Evolutionary conservation across 2,888 invertebrate species (phyloP), one percentile per base, ranked within the genome.

Genomic region (Pteria penguin): DNA sequence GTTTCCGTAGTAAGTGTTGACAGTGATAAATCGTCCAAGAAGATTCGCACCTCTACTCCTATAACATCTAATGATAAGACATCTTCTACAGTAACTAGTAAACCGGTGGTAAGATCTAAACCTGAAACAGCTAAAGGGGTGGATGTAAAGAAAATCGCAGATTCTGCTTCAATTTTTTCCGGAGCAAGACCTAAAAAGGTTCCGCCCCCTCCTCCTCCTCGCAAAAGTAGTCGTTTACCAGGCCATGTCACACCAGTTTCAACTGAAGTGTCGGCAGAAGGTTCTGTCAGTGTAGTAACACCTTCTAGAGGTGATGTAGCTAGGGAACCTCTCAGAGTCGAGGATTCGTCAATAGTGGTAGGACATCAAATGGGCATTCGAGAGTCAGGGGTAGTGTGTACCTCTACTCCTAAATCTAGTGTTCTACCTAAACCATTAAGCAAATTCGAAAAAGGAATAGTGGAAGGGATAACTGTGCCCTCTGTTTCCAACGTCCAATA

Each of bases 161-260:
- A 29, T 55, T 29, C 14, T 14, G n/a, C 29, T 36, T 27, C 18
- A 52, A 75, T 68, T 65, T 71, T 70, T 55, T 54, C 76, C 45
- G 80, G 68, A 33, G 82, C 58, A 8, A 83, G 81, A 67, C 83
- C 82, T 33, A 90, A 88, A 76, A 90, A 88, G 74, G 83, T 88
- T 32, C 91, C 90, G 2, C 90, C 91, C 11, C 91, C 91, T 3
- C 90, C 91, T 27, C 90, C 91, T 14, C 90, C 90, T 0, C 78
- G 90, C 55, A 89, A 85, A 69, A 88, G 87, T 62, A 89, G 89
- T 76, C 78, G 82, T 52, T 75, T 85, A 18, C 81, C 86, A 18
- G 82, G 82, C 2, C 78, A 75, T 67, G 81, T 84, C 14, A 79
- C 79, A 5, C 57, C 77, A n/a, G 75, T 80, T 24, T 76, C 81